phyloP scores from a whole-genome alignment of 2,888 invertebrate genomes.

The Aquatica leii region DNA sequence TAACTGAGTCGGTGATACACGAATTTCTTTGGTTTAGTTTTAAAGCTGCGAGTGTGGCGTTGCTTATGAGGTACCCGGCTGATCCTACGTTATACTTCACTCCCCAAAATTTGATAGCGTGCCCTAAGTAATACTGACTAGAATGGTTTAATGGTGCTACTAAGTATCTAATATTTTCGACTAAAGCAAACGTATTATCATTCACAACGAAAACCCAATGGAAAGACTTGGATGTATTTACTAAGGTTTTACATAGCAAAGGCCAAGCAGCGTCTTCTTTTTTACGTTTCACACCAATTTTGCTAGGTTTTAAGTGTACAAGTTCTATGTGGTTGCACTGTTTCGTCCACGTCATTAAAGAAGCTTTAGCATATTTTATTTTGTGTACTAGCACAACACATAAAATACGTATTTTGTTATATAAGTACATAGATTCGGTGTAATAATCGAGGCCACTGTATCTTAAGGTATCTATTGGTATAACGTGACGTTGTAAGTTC shows the following conservation, averaged over 20 bases:
- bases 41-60: constrained; percentile 59
- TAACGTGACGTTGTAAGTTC: constrained; percentile 14
- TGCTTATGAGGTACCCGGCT: constrained; percentile 67
- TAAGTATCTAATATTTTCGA: constrained; percentile 65
- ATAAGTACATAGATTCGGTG: constrained; percentile 45
- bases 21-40: constrained; percentile 56
- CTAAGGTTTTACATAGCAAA: constrained; percentile 51
- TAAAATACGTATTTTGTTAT: constrained; percentile 41
- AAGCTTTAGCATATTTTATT: constrained; percentile 44
- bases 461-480: constrained; percentile 27
- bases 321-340: constrained; percentile 53
- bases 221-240: constrained; percentile 44
- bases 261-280: constrained; percentile 53
- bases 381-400: constrained; percentile 47
- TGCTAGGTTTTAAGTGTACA: constrained; percentile 44
- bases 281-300: constrained; percentile 47
- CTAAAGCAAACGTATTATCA: constrained; percentile 65
- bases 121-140: constrained; percentile 64
- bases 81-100: constrained; percentile 64
- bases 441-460: constrained; percentile 23
- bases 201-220: constrained; percentile 66
- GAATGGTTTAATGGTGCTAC: constrained; percentile 60
- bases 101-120: constrained; percentile 65
- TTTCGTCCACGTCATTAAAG: constrained; percentile 54
- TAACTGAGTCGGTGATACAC: constrained; percentile 51